phyloP scores from a whole-genome alignment of 2,797 vertebrate genomes.

The Rhincodon typus region DNA sequence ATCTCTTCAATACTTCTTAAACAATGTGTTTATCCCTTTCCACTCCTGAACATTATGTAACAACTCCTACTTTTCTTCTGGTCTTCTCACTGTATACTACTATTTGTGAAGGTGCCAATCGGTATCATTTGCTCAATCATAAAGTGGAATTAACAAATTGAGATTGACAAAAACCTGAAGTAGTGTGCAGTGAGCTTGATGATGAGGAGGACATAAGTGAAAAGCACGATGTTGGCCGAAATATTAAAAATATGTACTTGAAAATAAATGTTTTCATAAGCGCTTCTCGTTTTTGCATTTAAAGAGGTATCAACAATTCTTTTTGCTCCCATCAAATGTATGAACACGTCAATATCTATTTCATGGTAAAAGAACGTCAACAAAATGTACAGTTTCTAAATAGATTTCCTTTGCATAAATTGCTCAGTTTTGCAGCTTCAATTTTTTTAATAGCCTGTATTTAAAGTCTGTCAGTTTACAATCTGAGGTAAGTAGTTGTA shows the following conservation, averaged over 20 bases:
- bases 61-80: not conserved
- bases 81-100: not conserved
- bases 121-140: not conserved
- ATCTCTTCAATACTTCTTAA: not conserved
- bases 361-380: not conserved
- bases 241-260: not conserved
- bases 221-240: not conserved
- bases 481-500: not conserved
- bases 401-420: not conserved
- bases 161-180: not conserved
- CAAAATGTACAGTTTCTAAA: not conserved
- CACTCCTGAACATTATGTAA: not conserved
- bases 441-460: not conserved
- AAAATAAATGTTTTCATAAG: not conserved
- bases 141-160: not conserved
- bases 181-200: not conserved
- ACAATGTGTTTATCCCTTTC: not conserved
- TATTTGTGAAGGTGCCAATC: not conserved
- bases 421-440: not conserved
- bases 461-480: not conserved
- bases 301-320: not conserved
- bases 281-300: not conserved
- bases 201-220: not conserved
- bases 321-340: not conserved
- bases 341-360: not conserved